Evolutionary conservation across 2,113 vertebrate species (phyloP).

Genomic region (Peromyscus maniculatus): DNA sequence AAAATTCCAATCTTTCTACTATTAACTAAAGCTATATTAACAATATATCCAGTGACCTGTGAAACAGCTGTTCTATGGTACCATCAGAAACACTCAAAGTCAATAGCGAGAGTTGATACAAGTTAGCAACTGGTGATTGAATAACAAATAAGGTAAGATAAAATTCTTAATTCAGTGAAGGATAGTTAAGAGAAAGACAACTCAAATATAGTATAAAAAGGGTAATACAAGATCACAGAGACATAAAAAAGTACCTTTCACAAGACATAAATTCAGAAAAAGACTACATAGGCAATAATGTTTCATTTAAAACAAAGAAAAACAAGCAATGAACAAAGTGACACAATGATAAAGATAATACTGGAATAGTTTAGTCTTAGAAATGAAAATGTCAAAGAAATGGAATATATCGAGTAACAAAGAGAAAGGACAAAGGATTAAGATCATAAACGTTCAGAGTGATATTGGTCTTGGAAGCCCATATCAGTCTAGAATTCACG

Average conservation of each 20-base stretch:
- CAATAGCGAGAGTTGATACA: not conserved
- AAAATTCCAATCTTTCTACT: not conserved
- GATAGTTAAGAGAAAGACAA: not conserved
- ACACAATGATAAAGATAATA: not conserved
- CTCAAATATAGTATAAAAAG: not conserved
- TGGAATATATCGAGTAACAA: not conserved
- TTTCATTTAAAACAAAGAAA: not conserved
- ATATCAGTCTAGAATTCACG: not conserved
- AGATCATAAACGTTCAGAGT: not conserved
- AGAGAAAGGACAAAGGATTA: not conserved
- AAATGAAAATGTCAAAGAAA: not conserved
- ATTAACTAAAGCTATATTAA: conserved; percentile 10
- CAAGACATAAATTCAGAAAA: not conserved
- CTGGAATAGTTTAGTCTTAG: not conserved
- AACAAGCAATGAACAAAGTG: conserved; percentile 8
- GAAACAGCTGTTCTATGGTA: not conserved
- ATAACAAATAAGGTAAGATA: not conserved
- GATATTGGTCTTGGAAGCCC: not conserved
- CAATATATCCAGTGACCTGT: conserved; percentile 45
- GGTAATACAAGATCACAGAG: not conserved
- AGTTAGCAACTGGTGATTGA: not conserved
- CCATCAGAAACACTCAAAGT: conserved; percentile 18
- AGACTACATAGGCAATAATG: not conserved
- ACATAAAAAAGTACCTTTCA: not conserved
- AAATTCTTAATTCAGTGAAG: not conserved